Percentiles rank a stretch among this genome's conserved stretches.
These are phyloP conservation scores for Menidia menidia DNA, from an alignment of 2,797 vertebrate species.

Conservation along the genomic window DNA sequence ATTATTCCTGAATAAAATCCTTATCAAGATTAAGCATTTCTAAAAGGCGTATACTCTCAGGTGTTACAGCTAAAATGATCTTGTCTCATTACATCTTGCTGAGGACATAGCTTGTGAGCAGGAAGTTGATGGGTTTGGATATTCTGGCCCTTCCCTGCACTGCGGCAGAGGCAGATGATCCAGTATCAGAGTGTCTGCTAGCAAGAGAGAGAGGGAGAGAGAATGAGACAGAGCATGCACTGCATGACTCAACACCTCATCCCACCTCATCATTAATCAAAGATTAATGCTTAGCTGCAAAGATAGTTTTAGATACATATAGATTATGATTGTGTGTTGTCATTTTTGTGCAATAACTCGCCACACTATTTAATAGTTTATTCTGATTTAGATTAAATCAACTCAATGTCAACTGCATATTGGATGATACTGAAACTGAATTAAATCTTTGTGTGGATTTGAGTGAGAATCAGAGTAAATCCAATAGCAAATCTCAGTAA, in stretches of 20 bases:
- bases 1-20: no score
- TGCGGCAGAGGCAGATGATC: slow-evolving; percentile 80
- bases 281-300: slow-evolving; percentile 58
- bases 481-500: slow-evolving; percentile 18
- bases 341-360: no score
- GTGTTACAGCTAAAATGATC: background rate
- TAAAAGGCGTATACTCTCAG: background rate
- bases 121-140: slow-evolving; percentile 73
- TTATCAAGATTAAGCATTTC: background rate
- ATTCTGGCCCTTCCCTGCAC: slow-evolving; percentile 78
- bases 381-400: background rate
- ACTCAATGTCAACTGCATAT: background rate
- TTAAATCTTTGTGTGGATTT: slow-evolving; percentile 18
- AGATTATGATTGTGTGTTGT: background rate
- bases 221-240: slow-evolving; percentile 35
- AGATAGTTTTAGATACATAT: slow-evolving; percentile 18
- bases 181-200: slow-evolving; percentile 57
- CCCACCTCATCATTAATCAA: slow-evolving; percentile 74
- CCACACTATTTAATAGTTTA: background rate
- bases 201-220: slow-evolving; percentile 43
- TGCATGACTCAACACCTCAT: slow-evolving; percentile 72
- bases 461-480: slow-evolving; percentile 35
- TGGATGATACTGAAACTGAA: slow-evolving; percentile 11
- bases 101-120: slow-evolving; percentile 44
- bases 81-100: slow-evolving; percentile 26